Base-by-base conservation (phyloP, 2,797 vertebrate species). In the Tapirus indicus region DNA sequence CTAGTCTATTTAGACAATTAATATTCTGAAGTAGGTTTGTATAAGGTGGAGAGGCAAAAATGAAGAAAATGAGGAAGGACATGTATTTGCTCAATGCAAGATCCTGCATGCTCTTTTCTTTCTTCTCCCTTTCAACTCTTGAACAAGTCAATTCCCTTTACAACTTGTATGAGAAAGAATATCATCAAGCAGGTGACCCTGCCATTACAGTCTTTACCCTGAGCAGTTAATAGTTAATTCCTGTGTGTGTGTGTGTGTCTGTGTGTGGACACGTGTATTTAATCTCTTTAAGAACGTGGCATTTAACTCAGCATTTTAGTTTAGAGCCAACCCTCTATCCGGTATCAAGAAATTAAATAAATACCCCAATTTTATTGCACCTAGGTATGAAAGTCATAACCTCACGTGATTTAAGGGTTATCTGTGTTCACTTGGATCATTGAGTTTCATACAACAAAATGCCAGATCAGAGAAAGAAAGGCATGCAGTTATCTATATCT, bases 311-410 rank as follows among this genome's bases (percentile, higher is more conserved):
- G 4, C 32, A 64, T 52, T 72, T 83, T 38, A 71, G 1, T 79
- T 78, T 41, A 95, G 1, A 52, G 1, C 3, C 20, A 75, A 35
- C 7, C 18, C 12, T 58, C 9, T 87, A 29, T 68, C 38, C 2
- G 84, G 11, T 54, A 23, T 68, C 7, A 49, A 52, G 32, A 88
- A 49, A 60, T 74, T 77, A 91, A 66, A 72, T 25, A 21, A 95
- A 69, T 72, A 64, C 1, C 1, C 5, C 29, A 35, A 12, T 29
- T 88, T 88, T n/a, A 21, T 49, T 78, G 18, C 2, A 58, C 7
- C 1, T 62, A 4, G 4, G 2, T 66, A 44, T 68, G 17, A 60
- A 77, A 66, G 41, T 35, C 1, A 60, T 52, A 80, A 71, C 2
- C 1, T 25, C 14, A 2, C n/a, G 5, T 29, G 20, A 62, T 60